These are phyloP conservation scores for Drosophila auraria DNA, from an alignment of 1,140 invertebrate species.

Conservation along the genomic window DNA sequence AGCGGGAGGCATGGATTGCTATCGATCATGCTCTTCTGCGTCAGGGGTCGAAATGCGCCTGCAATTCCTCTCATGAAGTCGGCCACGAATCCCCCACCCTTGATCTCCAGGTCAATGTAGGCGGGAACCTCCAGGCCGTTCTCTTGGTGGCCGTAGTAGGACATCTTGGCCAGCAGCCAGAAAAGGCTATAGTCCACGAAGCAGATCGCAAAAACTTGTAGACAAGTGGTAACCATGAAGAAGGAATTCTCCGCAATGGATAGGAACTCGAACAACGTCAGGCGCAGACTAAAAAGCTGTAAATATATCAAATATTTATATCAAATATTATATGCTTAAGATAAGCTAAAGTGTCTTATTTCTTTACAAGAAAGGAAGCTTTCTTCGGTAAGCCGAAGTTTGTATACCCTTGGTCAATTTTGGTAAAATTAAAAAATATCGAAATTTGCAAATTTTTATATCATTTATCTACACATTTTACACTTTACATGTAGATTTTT, in stretches of 20 bases:
- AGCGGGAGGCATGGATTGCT: constrained; percentile 89
- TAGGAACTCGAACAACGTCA: constrained; percentile 87
- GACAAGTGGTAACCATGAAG: constrained; percentile 31
- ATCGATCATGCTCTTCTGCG: constrained; percentile 86
- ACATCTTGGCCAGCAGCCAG: constrained; percentile 90
- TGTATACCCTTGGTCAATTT: too few species aligned
- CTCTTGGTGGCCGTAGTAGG: constrained; percentile 88
- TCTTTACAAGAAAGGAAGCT: too few species aligned
- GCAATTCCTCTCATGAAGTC: constrained; percentile 88
- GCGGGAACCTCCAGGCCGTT: constrained; percentile 85
- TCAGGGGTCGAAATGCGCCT: constrained; percentile 87
- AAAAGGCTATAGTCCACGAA: constrained; percentile 86
- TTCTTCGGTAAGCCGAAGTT: too few species aligned
- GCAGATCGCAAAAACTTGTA: constrained; percentile 45
- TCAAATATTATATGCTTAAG: too few species aligned
- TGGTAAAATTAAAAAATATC: too few species aligned
- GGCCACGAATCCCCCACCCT: constrained; percentile 88
- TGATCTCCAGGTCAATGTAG: constrained; percentile 73
- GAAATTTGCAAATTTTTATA: too few species aligned
- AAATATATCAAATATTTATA: background rate
- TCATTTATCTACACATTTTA: too few species aligned
- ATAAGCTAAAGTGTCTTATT: too few species aligned
- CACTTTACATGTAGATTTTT: too few species aligned
- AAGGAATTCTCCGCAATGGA: constrained; percentile 24
- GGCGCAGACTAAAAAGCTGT: constrained; percentile 86